phyloP scores from a whole-genome alignment of 2,888 invertebrate species.

The Gnatocerus cornutus region DNA sequence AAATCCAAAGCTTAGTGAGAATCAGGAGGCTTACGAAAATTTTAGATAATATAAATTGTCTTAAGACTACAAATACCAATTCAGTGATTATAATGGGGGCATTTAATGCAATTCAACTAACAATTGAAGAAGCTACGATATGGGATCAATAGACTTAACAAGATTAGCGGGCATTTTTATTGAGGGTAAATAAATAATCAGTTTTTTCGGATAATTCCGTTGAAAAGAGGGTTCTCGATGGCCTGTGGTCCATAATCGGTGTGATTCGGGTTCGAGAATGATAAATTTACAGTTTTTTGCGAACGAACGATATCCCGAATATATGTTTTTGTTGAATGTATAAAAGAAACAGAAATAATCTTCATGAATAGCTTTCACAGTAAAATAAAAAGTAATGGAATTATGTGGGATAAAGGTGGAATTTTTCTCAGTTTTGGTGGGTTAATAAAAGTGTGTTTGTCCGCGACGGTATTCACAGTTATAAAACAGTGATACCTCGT shows the following conservation, averaged over 20 bases:
- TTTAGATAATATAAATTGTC: slow-evolving; percentile 41
- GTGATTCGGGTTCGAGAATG: slow-evolving; percentile 16
- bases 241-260: slow-evolving; percentile 22
- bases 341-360: slow-evolving; percentile 40
- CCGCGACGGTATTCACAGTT: slow-evolving; percentile 5
- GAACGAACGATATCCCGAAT: slow-evolving; percentile 18
- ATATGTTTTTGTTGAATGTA: slow-evolving; percentile 36
- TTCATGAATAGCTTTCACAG: slow-evolving; percentile 35
- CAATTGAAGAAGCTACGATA: not conserved
- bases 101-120: slow-evolving; percentile 31
- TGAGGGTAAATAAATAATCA: slow-evolving; percentile 4
- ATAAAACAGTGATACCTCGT: slow-evolving; percentile 15
- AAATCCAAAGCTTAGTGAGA: slow-evolving; percentile 35
- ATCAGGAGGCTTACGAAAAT: slow-evolving; percentile 38
- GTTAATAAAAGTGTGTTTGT: slow-evolving; percentile 34
- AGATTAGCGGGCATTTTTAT: not conserved
- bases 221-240: slow-evolving; percentile 12
- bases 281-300: slow-evolving; percentile 31
- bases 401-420: slow-evolving; percentile 32
- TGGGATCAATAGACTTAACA: slow-evolving; percentile 15
- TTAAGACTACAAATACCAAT: slow-evolving; percentile 40
- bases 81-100: slow-evolving; percentile 34
- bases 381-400: slow-evolving; percentile 39
- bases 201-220: slow-evolving; percentile 5
- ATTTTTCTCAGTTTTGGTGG: slow-evolving; percentile 25